Base-by-base conservation (phyloP, 2,113 vertebrate genomes). In the Eolophus roseicapilla region DNA sequence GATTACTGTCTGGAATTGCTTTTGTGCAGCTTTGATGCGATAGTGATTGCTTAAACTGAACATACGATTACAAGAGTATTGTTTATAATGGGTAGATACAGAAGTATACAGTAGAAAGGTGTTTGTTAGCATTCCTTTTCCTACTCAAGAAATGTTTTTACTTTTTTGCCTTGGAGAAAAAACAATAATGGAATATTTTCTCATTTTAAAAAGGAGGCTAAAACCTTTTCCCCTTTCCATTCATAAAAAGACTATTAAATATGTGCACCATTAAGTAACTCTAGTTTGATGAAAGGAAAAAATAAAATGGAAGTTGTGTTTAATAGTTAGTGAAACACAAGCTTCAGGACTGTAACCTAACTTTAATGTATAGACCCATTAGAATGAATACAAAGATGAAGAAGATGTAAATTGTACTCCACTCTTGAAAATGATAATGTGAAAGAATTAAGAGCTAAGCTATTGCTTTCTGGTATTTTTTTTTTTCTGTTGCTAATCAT, bases 401-500 rank as follows among this genome's bases (percentile, higher is more conserved):
- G 89, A 57, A 78, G 82, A 47, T 74, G 76, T 70, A 55, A 76
- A 73, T 46, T 75, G 69, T 93, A 19, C 76, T 90, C 93, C 41
- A 37, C 83, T 90, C 88, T 90, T 87, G 64, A 70, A 87, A 88
- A 16, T 87, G 75, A 50, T 85, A 82, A 83, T 39, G n/a, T 69
- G 80, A 84, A 95, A 86, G 59, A 86, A 90, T 93, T 93, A 93
- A 79, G 79, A 96, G 52, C 63, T 86, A 63, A 96, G 47, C 81
- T 94, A 55, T 82, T 92, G 79, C 84, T 88, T 96, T 96, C 94
- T 95, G 96, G 31, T 94, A 70, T 93, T 97, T 87, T 41, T 41
- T 39, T 41, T 86, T 92, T 96, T 96, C 74, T 97, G 96, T 97
- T 97, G 92, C 86, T 95, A 91, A 55, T 95, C 81, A 74, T 94